Evolutionary conservation across 2,797 vertebrate species (phyloP).

Genomic region (Salmo trutta): DNA sequence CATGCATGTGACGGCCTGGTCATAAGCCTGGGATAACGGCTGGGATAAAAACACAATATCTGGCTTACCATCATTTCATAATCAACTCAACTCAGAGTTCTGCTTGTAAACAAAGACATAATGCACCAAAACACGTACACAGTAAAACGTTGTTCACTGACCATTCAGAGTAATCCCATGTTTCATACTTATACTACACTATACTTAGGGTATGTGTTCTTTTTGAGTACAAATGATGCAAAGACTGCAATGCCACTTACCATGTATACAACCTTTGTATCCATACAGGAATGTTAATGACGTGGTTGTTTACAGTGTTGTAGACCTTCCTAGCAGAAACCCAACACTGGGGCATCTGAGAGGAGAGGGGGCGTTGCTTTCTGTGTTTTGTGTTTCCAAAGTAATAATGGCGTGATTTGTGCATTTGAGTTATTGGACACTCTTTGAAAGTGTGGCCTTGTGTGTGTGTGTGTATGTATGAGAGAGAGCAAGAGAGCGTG

Average conservation of each 20-base stretch:
- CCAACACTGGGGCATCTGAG: background rate
- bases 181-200: conserved; percentile 8
- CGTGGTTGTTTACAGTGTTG: background rate
- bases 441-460: background rate
- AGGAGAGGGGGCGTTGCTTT: background rate
- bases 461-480: background rate
- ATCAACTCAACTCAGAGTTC: conserved; percentile 9
- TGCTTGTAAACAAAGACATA: background rate
- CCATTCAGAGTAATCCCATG: conserved; percentile 23
- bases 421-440: background rate
- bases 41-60: conserved; percentile 24
- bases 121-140: conserved; percentile 5
- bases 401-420: background rate
- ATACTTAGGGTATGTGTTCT: background rate
- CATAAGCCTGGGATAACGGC: conserved; percentile 62
- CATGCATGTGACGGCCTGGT: conserved; percentile 34
- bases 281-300: background rate
- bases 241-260: background rate
- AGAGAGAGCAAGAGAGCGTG: background rate
- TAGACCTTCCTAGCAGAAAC: background rate
- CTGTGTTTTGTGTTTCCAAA: background rate
- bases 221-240: background rate
- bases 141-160: conserved; percentile 13
- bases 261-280: background rate
- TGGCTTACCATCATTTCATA: conserved; percentile 23